These are phyloP conservation scores for Vimba vimba DNA, from an alignment of 2,113 vertebrate genomes.

Conservation along the genomic window DNA sequence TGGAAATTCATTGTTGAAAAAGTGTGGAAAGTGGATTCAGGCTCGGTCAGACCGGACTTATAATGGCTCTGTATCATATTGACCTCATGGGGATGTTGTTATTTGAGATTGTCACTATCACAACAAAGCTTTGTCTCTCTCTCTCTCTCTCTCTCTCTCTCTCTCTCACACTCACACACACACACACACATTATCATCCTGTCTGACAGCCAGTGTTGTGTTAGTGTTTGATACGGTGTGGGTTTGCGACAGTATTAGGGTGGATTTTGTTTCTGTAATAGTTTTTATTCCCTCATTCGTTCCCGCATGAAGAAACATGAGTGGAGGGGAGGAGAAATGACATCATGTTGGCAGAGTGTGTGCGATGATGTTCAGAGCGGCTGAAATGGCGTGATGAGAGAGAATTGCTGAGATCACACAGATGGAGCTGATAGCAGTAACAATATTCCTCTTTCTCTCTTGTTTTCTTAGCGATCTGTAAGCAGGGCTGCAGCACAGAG, in stretches of 20 bases:
- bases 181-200: neutral
- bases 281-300: slow-evolving; percentile 45
- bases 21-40: neutral
- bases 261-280: slow-evolving; percentile 15
- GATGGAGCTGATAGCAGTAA: slow-evolving; percentile 7
- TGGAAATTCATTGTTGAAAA: neutral
- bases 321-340: slow-evolving; percentile 12
- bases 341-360: slow-evolving; percentile 51
- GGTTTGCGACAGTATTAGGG: slow-evolving; percentile 27
- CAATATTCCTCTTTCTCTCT: slow-evolving; percentile 20
- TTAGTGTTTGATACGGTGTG: neutral
- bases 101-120: slow-evolving; percentile 9
- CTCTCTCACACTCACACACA: too few species aligned
- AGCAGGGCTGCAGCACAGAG: slow-evolving; percentile 87
- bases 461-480: slow-evolving; percentile 82
- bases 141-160: too few species aligned
- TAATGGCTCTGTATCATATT: slow-evolving; percentile 40
- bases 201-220: neutral
- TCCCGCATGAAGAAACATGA: slow-evolving; percentile 50
- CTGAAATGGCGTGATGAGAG: slow-evolving; percentile 1
- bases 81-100: slow-evolving; percentile 21
- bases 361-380: neutral
- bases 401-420: slow-evolving; percentile 37
- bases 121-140: slow-evolving; percentile 11
- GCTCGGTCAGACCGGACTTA: slow-evolving; percentile 42